phyloP scores from a whole-genome alignment of 2,113 vertebrate species.

The Corydoras sp. region DNA sequence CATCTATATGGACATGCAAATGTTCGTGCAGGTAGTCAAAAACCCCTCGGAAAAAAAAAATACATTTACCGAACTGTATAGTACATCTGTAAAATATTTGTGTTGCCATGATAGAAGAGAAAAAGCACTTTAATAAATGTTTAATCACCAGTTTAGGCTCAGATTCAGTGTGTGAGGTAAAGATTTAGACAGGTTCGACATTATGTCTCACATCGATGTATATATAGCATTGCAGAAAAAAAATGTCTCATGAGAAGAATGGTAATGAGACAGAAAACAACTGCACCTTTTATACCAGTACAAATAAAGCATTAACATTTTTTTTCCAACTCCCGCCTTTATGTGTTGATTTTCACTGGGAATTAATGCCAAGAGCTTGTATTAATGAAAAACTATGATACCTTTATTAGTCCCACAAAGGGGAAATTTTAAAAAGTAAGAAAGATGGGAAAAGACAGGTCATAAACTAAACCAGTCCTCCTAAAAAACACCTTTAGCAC shows the following conservation, averaged over 20 bases:
- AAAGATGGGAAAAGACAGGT: too few species aligned
- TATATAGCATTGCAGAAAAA: slow-evolving; percentile 63
- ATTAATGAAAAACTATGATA: too few species aligned
- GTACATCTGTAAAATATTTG: slow-evolving; percentile 71
- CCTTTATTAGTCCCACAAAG: too few species aligned
- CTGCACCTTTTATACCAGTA: slow-evolving; percentile 77
- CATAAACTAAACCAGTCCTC: too few species aligned
- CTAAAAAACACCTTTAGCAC: too few species aligned
- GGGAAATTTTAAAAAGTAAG: too few species aligned
- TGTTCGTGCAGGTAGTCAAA: slow-evolving; percentile 51
- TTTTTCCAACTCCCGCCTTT: slow-evolving; percentile 51
- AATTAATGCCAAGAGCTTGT: not conserved
- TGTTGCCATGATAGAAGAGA: slow-evolving; percentile 69
- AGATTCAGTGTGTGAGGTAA: slow-evolving; percentile 68
- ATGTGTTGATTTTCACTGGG: slow-evolving; percentile 17
- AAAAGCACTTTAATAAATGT: slow-evolving; percentile 79
- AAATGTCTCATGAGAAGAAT: slow-evolving; percentile 59
- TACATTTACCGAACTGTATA: slow-evolving; percentile 67
- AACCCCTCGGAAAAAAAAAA: slow-evolving; percentile 25
- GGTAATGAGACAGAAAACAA: slow-evolving; percentile 58
- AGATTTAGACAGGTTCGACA: slow-evolving; percentile 55
- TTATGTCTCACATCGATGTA: slow-evolving; percentile 63
- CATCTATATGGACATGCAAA: slow-evolving; percentile 55
- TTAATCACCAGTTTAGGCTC: slow-evolving; percentile 72
- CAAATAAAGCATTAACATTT: slow-evolving; percentile 79